Conservation (phyloP, 2,888 invertebrate species). For the Drosophila vallismaia region DNA sequence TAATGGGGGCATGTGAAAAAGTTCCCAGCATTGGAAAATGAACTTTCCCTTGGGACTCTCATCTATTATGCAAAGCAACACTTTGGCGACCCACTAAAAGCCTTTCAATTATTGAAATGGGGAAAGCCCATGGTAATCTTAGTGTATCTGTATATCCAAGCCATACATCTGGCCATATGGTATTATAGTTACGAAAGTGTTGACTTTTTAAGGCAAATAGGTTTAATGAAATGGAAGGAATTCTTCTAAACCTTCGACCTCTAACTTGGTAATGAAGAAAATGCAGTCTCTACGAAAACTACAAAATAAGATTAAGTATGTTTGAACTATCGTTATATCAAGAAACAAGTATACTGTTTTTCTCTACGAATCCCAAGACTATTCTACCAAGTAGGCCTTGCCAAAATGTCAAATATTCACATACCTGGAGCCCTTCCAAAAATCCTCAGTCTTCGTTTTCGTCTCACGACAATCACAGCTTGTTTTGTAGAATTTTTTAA, state of each 20-base stretch:
- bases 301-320: too few species aligned
- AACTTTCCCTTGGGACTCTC: neutral
- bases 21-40: conserved; percentile 11
- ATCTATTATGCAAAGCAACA: conserved; percentile 14
- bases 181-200: neutral
- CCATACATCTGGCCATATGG: conserved; percentile 21
- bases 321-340: too few species aligned
- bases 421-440: neutral
- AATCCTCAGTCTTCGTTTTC: neutral
- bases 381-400: neutral
- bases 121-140: conserved; percentile 14
- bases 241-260: too few species aligned
- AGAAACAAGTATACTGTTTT: too few species aligned
- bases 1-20: conserved; percentile 7
- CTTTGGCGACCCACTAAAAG: neutral
- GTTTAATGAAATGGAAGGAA: neutral
- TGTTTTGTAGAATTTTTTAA: neutral
- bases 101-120: conserved; percentile 17
- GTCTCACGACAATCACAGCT: neutral
- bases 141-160: conserved; percentile 4
- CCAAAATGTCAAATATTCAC: neutral
- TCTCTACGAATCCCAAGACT: too few species aligned
- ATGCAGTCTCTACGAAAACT: too few species aligned
- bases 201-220: neutral
- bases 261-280: too few species aligned